Evolutionary conservation across 2,113 vertebrate genomes (phyloP).

Genomic region (Loxodonta africana): DNA sequence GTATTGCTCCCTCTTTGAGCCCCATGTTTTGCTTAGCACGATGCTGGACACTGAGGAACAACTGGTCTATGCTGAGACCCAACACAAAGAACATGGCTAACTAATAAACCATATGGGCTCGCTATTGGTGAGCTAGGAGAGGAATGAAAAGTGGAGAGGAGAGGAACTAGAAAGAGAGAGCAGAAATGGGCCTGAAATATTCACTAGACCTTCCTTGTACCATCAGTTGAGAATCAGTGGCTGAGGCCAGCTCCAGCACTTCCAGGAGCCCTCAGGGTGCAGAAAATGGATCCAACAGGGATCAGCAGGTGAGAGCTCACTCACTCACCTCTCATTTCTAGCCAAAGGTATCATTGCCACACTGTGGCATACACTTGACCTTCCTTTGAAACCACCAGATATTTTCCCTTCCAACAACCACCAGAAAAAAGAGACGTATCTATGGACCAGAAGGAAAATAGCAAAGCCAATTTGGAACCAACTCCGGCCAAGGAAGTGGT

Average conservation of each 20-base stretch:
- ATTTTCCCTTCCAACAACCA: constrained; percentile 56
- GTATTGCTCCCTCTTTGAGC: background rate
- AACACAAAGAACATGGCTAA: background rate
- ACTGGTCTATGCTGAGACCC: background rate
- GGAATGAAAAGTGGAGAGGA: background rate
- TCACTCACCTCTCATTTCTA: background rate
- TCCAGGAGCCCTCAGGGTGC: background rate
- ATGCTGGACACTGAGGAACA: background rate
- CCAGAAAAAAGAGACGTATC: background rate
- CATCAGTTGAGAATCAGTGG: background rate
- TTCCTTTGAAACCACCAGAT: constrained; percentile 59
- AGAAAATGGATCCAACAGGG: no score
- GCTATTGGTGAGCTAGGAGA: background rate
- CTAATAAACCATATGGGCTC: background rate
- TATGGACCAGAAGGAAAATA: constrained; percentile 55
- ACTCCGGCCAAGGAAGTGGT: constrained; percentile 71
- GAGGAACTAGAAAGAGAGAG: background rate
- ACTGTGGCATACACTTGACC: constrained; percentile 23
- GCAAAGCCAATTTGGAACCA: constrained; percentile 72
- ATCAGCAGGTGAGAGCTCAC: background rate
- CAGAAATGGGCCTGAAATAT: background rate
- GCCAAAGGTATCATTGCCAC: constrained; percentile 43
- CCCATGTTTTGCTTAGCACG: background rate
- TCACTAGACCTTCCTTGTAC: background rate
- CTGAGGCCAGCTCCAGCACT: background rate